phyloP scores from a whole-genome alignment of 2,113 vertebrate genomes.

The Philantomba maxwellii region DNA sequence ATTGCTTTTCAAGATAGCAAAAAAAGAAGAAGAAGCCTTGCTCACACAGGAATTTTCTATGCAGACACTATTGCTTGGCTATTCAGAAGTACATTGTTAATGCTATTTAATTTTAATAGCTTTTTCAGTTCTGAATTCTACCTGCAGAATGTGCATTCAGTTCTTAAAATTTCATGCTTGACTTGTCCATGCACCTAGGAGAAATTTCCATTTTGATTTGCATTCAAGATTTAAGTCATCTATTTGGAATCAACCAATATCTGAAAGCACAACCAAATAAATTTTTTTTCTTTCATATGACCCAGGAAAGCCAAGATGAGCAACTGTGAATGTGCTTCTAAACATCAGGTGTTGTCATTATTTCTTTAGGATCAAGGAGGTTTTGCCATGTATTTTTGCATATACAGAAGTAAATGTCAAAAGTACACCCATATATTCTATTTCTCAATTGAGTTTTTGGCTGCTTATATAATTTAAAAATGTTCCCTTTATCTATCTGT shows the following conservation, averaged over 20 bases:
- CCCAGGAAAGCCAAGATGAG: not conserved
- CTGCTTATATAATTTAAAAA: not conserved
- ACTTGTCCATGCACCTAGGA: not conserved
- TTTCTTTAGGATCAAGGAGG: not conserved
- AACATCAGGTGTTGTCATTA: not conserved
- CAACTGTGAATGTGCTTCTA: not conserved
- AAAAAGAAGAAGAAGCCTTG: not conserved
- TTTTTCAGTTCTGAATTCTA: not conserved
- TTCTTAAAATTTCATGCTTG: not conserved
- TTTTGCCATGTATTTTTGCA: not conserved
- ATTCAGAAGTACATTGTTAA: not conserved
- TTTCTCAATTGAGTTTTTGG: not conserved
- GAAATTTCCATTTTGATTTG: not conserved
- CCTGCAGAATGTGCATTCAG: not conserved
- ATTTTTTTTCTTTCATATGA: not conserved
- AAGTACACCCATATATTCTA: not conserved
- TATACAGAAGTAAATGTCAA: not conserved
- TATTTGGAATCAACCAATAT: not conserved
- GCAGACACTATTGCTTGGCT: not conserved
- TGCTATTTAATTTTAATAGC: not conserved
- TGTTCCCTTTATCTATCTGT: not conserved
- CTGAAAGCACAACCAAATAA: constrained; percentile 13
- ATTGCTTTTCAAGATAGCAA: constrained; percentile 25
- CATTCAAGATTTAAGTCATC: not conserved
- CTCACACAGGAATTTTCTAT: not conserved